These are phyloP conservation scores for Elephantulus edwardii DNA, from an alignment of 2,113 vertebrate species.

Conservation along the genomic window DNA sequence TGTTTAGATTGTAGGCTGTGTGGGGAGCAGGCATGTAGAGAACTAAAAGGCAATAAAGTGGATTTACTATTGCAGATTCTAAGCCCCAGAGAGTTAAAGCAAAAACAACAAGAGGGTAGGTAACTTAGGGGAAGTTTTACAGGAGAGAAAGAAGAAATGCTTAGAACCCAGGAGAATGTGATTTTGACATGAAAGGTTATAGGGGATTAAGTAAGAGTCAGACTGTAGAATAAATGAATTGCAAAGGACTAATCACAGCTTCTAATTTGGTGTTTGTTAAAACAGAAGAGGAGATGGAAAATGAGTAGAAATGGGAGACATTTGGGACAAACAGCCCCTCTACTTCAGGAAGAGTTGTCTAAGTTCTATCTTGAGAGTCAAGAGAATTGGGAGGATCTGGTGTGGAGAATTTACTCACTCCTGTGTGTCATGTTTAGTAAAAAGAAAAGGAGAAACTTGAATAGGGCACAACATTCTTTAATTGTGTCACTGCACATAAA, in stretches of 20 bases:
- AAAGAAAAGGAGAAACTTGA: neutral
- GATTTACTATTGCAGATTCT: neutral
- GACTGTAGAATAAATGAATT: neutral
- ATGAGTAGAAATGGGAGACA: no score
- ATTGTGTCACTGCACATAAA: neutral
- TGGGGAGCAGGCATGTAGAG: neutral
- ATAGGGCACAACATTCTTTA: neutral
- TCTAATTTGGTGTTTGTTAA: neutral
- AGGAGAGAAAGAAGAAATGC: neutral
- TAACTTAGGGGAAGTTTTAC: neutral
- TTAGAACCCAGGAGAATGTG: neutral
- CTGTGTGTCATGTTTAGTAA: neutral
- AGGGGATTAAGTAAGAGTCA: neutral
- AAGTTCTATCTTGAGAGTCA: neutral
- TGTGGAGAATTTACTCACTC: neutral
- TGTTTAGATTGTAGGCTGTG: neutral
- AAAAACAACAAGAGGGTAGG: neutral
- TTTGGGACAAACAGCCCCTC: neutral
- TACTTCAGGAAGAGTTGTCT: neutral
- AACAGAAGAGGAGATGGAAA: neutral
- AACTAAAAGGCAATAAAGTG: neutral
- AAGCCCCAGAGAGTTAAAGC: neutral
- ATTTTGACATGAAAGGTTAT: neutral
- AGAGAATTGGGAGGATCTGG: neutral
- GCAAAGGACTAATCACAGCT: neutral